A percentile compares a stretch with the other conserved stretches of the same genome.
Conservation (phyloP, 2,888 invertebrate genomes). For the Thera britannica region DNA sequence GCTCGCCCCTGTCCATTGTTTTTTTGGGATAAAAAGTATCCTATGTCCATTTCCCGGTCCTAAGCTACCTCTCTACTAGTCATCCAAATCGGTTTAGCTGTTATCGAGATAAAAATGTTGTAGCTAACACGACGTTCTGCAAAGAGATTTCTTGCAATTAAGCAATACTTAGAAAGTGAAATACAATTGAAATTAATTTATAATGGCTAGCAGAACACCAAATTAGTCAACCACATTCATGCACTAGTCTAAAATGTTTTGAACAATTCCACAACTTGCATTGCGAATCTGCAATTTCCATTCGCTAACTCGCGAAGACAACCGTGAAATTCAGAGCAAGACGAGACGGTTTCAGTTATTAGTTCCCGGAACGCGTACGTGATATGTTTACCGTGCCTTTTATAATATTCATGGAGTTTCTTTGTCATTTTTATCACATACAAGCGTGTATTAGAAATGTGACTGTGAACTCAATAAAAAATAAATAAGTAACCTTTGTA, state of each 20-base stretch:
- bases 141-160: too few species aligned
- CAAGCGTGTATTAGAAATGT: not conserved
- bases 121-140: too few species aligned
- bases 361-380: slow-evolving; percentile 46
- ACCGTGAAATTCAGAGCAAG: slow-evolving; percentile 42
- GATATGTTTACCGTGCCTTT: slow-evolving; percentile 46
- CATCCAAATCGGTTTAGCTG: too few species aligned
- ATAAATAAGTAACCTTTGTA: too few species aligned
- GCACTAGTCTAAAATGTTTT: slow-evolving; percentile 3
- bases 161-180: too few species aligned
- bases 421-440: slow-evolving; percentile 39
- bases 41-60: too few species aligned
- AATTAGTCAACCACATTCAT: not conserved
- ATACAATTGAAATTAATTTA: too few species aligned
- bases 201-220: too few species aligned
- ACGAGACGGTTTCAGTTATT: slow-evolving; percentile 46
- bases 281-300: slow-evolving; percentile 23
- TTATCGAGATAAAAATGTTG: too few species aligned
- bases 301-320: slow-evolving; percentile 37
- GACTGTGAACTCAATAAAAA: not conserved
- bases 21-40: too few species aligned
- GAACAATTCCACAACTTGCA: slow-evolving; percentile 10
- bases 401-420: slow-evolving; percentile 52
- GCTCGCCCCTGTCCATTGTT: too few species aligned
- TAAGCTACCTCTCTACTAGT: too few species aligned